Percentiles rank a stretch among this genome's conserved stretches.
Evolutionary conservation across 2,113 vertebrate genomes (phyloP).

Genomic region (Odontesthes bonariensis): DNA sequence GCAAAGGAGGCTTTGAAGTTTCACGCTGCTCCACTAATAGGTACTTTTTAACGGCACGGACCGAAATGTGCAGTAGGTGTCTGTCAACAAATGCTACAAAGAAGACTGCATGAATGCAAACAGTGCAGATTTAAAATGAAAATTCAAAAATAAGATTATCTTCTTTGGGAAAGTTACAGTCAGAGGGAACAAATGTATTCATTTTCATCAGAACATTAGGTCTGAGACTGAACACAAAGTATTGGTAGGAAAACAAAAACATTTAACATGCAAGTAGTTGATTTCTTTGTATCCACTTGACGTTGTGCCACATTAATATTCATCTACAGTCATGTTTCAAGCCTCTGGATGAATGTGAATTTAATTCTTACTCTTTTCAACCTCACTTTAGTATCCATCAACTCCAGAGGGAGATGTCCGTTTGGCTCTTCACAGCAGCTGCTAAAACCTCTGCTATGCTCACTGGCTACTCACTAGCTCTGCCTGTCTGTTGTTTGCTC

Average conservation of each 20-base stretch:
- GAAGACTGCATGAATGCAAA: no score
- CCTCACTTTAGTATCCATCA: neutral
- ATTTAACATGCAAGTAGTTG: neutral
- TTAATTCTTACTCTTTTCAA: neutral
- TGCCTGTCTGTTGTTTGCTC: neutral
- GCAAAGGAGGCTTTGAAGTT: no score
- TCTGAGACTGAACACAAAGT: neutral
- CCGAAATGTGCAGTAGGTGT: no score
- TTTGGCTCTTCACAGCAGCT: neutral
- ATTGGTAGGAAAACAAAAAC: neutral
- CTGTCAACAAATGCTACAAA: no score
- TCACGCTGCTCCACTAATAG: no score
- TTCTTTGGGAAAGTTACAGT: neutral
- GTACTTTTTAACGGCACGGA: no score
- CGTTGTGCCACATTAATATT: neutral
- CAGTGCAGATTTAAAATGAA: no score
- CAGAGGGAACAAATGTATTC: neutral
- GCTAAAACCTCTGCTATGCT: conserved; percentile 5
- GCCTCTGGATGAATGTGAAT: conserved; percentile 3
- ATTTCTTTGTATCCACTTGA: neutral
- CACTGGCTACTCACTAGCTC: neutral
- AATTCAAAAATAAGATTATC: no score
- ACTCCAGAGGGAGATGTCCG: conserved; percentile 7
- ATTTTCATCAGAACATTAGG: neutral
- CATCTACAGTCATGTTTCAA: conserved; percentile 8